Percentiles rank a stretch among this genome's conserved stretches.
phyloP scores from a whole-genome alignment of 2,888 invertebrate species.

The Meteorus cinctellus region DNA sequence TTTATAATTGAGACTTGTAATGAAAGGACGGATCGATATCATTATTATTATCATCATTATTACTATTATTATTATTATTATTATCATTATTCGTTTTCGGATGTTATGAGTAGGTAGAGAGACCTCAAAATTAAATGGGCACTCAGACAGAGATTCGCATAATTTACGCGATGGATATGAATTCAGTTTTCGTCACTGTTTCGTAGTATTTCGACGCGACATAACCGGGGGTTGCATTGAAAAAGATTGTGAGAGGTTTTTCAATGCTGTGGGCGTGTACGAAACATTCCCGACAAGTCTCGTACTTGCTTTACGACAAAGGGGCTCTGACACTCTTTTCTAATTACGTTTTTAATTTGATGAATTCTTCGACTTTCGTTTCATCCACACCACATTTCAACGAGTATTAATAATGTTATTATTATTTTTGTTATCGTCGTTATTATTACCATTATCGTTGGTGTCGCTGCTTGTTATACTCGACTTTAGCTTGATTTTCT shows the following conservation, averaged over 20 bases:
- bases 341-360: conserved; percentile 73
- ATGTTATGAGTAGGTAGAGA: conserved; percentile 56
- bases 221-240: conserved; percentile 38
- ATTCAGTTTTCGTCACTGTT: conserved; percentile 37
- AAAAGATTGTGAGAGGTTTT: conserved; percentile 37
- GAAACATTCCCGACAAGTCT: conserved; percentile 22
- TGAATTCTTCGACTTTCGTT: conserved; percentile 68
- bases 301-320: conserved; percentile 66
- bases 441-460: no score
- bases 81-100: conserved; percentile 13
- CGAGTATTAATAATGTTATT: neutral
- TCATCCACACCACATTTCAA: conserved; percentile 53
- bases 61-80: neutral
- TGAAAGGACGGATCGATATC: conserved; percentile 60
- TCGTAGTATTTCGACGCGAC: conserved; percentile 16
- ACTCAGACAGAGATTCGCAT: conserved; percentile 39
- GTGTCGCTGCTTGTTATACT: neutral
- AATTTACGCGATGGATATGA: conserved; percentile 30
- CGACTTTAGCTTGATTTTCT: neutral
- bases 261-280: conserved; percentile 23
- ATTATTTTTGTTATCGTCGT: neutral
- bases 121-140: conserved; percentile 51
- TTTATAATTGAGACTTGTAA: conserved; percentile 67
- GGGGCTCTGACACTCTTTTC: conserved; percentile 66
- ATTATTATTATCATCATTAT: conserved; percentile 55